Conservation (phyloP, 2,113 vertebrate species). For the Trematocara nigrifrons region DNA sequence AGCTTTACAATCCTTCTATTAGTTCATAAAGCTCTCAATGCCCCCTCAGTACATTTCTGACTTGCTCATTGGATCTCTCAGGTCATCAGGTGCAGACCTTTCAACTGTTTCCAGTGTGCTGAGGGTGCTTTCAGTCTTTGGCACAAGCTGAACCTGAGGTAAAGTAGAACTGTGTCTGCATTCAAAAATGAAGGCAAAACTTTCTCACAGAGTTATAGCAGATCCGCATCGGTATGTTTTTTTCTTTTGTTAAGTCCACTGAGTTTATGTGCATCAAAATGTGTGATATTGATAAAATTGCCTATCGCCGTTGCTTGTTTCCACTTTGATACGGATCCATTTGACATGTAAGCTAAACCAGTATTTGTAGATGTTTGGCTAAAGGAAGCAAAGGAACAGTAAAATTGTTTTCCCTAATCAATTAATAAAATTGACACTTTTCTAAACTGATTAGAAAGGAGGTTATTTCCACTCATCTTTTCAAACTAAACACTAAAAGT, state of each 20-base stretch:
- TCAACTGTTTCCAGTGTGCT: background rate
- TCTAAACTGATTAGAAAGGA: background rate
- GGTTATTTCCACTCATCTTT: background rate
- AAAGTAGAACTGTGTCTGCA: background rate
- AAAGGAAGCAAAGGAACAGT: background rate
- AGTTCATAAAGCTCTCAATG: background rate
- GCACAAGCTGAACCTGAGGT: background rate
- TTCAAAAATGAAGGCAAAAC: background rate
- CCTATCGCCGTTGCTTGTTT: fast-evolving
- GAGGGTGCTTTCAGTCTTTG: background rate
- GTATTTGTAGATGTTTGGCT: background rate
- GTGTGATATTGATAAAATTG: background rate
- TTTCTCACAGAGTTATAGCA: background rate
- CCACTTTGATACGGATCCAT: background rate
- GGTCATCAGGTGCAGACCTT: background rate
- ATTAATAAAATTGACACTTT: background rate
- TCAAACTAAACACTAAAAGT: background rate
- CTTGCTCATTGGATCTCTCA: background rate
- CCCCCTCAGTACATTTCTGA: background rate
- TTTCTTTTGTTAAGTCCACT: background rate
- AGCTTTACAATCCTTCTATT: background rate
- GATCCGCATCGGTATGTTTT: background rate
- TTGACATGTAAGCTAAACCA: background rate
- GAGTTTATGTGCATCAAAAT: background rate
- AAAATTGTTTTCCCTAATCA: background rate